Evolutionary conservation across 2,888 invertebrate species (phyloP).

Genomic region (Pocota personata): DNA sequence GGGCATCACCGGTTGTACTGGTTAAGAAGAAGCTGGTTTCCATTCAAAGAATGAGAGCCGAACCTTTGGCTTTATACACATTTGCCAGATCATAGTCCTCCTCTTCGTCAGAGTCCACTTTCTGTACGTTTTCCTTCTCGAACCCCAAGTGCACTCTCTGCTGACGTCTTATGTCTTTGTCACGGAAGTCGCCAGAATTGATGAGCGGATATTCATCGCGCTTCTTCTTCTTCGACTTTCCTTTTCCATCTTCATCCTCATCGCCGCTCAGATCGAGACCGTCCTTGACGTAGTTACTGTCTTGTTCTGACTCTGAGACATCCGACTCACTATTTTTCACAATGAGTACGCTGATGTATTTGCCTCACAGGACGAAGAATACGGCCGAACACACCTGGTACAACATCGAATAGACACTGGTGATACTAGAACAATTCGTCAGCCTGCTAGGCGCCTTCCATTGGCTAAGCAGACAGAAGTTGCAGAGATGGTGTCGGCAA

Average conservation of each 20-base stretch:
- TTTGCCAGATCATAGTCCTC: conserved; percentile 93
- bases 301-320: conserved; percentile 77
- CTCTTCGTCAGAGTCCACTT: conserved; percentile 91
- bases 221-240: conserved; percentile 79
- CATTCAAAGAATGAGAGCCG: no score
- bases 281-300: conserved; percentile 79
- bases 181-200: conserved; percentile 90
- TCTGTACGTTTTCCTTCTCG: conserved; percentile 92
- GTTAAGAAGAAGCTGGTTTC: no score
- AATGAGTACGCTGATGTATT: no score
- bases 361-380: no score
- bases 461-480: no score
- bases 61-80: conserved; percentile 89
- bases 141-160: conserved; percentile 94
- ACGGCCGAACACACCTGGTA: no score
- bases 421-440: no score
- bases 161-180: conserved; percentile 88
- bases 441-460: no score
- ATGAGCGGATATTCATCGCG: conserved; percentile 87
- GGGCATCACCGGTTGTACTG: no score
- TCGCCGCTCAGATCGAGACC: conserved; percentile 87
- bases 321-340: conserved; percentile 83
- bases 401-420: no score
- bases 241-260: conserved; percentile 83
- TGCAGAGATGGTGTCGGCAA: no score